Percentiles rank a stretch among this genome's conserved stretches.
These are phyloP conservation scores for Ascidia mentula DNA, from an alignment of 23 tunicate genomes.

Conservation along the genomic window DNA sequence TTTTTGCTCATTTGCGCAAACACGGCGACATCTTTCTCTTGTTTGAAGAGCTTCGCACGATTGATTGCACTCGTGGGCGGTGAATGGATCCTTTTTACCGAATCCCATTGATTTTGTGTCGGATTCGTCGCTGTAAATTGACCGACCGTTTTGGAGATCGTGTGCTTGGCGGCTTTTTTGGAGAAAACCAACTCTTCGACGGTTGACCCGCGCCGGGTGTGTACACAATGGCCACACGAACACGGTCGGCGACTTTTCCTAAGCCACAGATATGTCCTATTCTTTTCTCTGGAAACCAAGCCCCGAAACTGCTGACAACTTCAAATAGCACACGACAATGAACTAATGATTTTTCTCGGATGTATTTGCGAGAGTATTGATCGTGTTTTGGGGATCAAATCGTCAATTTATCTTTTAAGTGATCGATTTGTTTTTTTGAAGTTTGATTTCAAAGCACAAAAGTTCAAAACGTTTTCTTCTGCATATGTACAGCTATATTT, in stretches of 20 bases:
- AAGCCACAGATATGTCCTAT: no score
- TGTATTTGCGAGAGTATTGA: no score
- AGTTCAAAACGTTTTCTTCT: no score
- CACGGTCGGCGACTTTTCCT: no score
- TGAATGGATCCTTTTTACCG: slow-evolving; percentile 3
- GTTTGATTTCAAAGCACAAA: no score
- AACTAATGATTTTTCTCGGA: no score
- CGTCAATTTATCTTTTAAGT: no score
- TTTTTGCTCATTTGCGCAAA: slow-evolving; percentile 3
- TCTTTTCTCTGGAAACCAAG: neutral
- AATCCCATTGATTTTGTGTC: slow-evolving; percentile 5
- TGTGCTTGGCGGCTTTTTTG: neutral
- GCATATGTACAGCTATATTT: no score
- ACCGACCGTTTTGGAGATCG: neutral
- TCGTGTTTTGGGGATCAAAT: no score
- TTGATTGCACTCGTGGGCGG: neutral
- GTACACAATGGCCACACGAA: neutral
- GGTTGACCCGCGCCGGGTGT: neutral
- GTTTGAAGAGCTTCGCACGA: slow-evolving; percentile 1
- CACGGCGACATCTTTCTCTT: neutral
- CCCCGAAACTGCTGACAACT: neutral
- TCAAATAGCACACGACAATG: slow-evolving; percentile 8
- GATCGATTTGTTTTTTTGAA: no score
- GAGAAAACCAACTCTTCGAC: neutral
- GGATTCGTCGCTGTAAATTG: neutral